These are phyloP conservation scores for Bradynema listronoti DNA, from an alignment of 1,140 invertebrate genomes.

Conservation along the genomic window DNA sequence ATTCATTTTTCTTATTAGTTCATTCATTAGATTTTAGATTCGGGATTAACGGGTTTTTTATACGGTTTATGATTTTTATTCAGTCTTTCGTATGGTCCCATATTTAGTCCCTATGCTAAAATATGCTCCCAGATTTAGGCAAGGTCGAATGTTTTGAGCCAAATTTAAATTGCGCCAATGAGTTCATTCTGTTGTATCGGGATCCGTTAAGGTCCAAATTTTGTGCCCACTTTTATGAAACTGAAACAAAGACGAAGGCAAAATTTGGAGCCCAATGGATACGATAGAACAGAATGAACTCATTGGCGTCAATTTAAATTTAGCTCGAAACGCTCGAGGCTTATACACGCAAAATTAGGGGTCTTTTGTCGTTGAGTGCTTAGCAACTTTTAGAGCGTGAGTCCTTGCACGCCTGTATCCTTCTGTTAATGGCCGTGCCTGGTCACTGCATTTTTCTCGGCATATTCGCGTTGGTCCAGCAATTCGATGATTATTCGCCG, in stretches of 20 bases:
- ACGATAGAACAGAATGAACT: no score
- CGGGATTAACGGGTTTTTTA: conserved; percentile 70
- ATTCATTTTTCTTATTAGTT: conserved; percentile 16
- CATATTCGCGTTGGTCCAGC: conserved; percentile 74
- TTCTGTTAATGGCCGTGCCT: conserved; percentile 76
- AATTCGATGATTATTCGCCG: not conserved
- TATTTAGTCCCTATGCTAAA: no score
- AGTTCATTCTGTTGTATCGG: no score
- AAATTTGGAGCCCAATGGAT: no score
- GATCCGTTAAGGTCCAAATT: no score
- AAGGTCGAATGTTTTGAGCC: no score
- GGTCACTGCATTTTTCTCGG: conserved; percentile 82
- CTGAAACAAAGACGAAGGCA: no score
- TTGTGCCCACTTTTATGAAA: no score
- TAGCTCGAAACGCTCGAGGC: not conserved
- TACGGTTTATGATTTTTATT: conserved; percentile 75
- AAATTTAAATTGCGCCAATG: no score
- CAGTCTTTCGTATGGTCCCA: conserved; percentile 80
- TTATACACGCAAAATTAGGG: conserved; percentile 1
- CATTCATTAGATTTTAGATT: conserved; percentile 59
- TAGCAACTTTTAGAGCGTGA: conserved; percentile 62
- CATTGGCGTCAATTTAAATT: no score
- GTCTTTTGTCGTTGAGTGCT: conserved; percentile 2
- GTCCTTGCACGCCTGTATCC: conserved; percentile 70
- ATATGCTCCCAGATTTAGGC: no score